Conservation (phyloP, 2,797 vertebrate genomes). For the Merluccius polli region DNA sequence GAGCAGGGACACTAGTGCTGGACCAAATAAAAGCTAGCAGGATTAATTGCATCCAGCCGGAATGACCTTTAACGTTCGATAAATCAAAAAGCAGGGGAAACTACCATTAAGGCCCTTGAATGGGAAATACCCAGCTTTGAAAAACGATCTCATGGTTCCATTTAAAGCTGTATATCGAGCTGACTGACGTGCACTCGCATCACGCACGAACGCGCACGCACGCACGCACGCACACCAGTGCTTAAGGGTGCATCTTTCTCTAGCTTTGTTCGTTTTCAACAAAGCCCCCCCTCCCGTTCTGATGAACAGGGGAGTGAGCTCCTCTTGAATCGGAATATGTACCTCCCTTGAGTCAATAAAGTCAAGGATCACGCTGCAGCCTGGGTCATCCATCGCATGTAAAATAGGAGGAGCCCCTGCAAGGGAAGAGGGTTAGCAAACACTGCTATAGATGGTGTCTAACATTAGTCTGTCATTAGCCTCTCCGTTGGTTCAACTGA, state of each 20-base stretch:
- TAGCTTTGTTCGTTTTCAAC: neutral
- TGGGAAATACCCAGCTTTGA: conserved; percentile 58
- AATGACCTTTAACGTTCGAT: conserved; percentile 74
- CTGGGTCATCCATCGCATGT: neutral
- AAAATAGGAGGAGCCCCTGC: neutral
- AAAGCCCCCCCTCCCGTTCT: neutral
- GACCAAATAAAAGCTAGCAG: conserved; percentile 68
- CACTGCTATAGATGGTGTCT: neutral
- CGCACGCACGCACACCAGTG: neutral
- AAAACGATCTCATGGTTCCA: conserved; percentile 58
- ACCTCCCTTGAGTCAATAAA: neutral
- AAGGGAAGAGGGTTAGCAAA: neutral
- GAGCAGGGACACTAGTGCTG: conserved; percentile 44
- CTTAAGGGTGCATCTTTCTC: neutral
- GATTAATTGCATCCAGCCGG: conserved; percentile 68
- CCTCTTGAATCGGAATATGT: neutral
- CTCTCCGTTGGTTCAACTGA: neutral
- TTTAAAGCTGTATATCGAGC: conserved; percentile 60
- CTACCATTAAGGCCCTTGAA: conserved; percentile 45
- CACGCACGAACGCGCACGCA: neutral
- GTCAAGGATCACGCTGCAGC: neutral
- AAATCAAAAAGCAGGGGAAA: conserved; percentile 64
- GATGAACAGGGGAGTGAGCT: neutral
- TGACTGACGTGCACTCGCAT: conserved; percentile 12
- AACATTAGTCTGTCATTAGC: neutral